Conservation (phyloP, 2,797 vertebrate genomes). For the Lophius americanus region DNA sequence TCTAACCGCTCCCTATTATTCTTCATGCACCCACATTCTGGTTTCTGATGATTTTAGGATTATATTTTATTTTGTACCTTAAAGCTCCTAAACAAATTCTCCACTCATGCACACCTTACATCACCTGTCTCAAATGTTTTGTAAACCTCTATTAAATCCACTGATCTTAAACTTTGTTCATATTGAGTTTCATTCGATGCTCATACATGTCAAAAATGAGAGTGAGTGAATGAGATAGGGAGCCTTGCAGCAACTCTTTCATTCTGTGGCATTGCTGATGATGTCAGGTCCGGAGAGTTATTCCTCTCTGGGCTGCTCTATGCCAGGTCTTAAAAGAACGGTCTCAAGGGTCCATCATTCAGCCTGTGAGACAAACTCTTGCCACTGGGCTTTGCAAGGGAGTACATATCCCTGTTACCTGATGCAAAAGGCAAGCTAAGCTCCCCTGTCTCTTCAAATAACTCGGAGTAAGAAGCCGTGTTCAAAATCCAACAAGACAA, state of each 20-base stretch:
- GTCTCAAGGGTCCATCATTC: conserved; percentile 53
- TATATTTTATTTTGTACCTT: no score
- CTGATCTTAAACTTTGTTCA: conserved; percentile 16
- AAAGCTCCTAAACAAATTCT: no score
- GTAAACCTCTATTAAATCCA: conserved; percentile 40
- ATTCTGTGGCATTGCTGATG: conserved; percentile 34
- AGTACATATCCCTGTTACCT: conserved; percentile 37
- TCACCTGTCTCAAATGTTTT: conserved; percentile 35
- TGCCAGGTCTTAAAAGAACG: conserved; percentile 46
- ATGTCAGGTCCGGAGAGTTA: conserved; percentile 49
- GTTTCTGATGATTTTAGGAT: no score
- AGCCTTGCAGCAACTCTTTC: conserved; percentile 40
- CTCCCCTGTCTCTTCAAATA: conserved; percentile 47
- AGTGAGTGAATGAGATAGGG: conserved; percentile 29
- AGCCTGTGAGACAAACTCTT: conserved; percentile 45
- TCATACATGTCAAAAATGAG: conserved; percentile 29
- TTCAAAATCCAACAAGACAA: conserved; percentile 30
- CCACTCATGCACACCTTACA: no score
- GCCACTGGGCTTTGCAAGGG: conserved; percentile 51
- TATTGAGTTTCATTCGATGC: conserved; percentile 14
- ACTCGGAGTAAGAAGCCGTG: conserved; percentile 13
- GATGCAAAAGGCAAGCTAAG: conserved; percentile 46
- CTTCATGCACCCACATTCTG: no score
- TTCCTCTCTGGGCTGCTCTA: conserved; percentile 39
- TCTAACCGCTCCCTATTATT: no score